Evolutionary conservation across 2,888 invertebrate species (phyloP), one percentile per base, ranked within the genome.

Genomic region (Limnephilus marmoratus): DNA sequence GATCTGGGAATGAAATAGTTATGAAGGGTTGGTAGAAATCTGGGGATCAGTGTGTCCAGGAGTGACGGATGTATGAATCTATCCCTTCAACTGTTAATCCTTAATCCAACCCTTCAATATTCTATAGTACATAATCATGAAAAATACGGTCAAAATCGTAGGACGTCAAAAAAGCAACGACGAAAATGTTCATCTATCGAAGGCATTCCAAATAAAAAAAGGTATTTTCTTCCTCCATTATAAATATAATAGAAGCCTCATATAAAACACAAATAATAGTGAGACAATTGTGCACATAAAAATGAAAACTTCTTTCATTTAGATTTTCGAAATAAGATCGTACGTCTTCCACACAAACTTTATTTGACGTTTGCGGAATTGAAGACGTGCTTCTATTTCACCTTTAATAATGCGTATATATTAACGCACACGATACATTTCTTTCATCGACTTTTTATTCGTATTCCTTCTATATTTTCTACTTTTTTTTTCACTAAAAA

Each of bases 351-450:
- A 80, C 34, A 82, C 34, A 49, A 91, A 91, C 34, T 91, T 91
- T 91, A 87, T 88, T 88, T 91, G 91, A 91, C 88, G 82, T 91
- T 91, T 49, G 81, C 24, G 82, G 88, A 91, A 91, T 91, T 91
- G 91, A 82, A 85, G 85, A 91, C 90, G 90, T 91, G 91, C 89
- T 83, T 90, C 89, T 90, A 90, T 89, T 91, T 90, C 83, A 90
- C 68, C 24, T 87, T 85, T 49, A 34, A 85, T 85, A 90, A 90
- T 85, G 85, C 85, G 90, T 85, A 85, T 85, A 90, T 90, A 41
- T 90, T 49, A 85, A 85, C 83, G n/a, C 15, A 45, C 82, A 5
- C 87, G 34, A 87, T 31, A 31, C 81, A 81, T 68, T 68, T 24
- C 53, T 68, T 24, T 24, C 7, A 4, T 68, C 18, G 18, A 24